Percentiles rank a stretch among this genome's conserved stretches.
Evolutionary conservation across 2,797 vertebrate species (phyloP).

Genomic region (Tapirus indicus): DNA sequence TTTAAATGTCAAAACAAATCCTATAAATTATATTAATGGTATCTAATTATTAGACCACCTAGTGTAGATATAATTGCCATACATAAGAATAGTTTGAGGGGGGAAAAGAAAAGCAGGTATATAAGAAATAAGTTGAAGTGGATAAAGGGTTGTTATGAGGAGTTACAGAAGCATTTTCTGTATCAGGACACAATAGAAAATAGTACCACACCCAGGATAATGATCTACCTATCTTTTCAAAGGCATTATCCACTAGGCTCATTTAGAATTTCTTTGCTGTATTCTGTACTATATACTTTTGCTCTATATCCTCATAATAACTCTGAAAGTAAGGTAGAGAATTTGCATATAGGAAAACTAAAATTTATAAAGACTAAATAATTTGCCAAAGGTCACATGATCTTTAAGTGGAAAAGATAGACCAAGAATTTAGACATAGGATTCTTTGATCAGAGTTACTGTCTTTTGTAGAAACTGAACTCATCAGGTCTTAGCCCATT

Average conservation of each 20-base stretch:
- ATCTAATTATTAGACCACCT: neutral
- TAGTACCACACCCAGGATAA: neutral
- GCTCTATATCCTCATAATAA: neutral
- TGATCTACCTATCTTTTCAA: neutral
- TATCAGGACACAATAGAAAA: neutral
- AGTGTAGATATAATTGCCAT: neutral
- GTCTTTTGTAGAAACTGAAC: neutral
- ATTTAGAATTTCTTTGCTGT: neutral
- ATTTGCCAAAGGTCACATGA: neutral
- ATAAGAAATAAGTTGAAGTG: neutral
- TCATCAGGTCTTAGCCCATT: neutral
- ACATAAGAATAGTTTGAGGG: neutral
- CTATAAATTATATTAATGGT: neutral
- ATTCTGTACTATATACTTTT: neutral
- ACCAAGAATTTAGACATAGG: neutral
- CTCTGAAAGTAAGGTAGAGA: neutral
- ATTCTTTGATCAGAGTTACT: neutral
- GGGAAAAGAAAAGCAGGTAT: neutral
- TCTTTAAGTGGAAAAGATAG: constrained; percentile 20
- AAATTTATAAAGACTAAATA: neutral
- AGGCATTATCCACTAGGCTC: neutral
- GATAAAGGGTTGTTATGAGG: neutral
- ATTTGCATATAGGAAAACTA: neutral
- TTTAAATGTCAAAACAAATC: neutral
- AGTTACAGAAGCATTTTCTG: neutral